Evolutionary conservation across 2,797 vertebrate species (phyloP), one percentile per base, ranked within the genome.

Genomic region (Epinephelus coioides): DNA sequence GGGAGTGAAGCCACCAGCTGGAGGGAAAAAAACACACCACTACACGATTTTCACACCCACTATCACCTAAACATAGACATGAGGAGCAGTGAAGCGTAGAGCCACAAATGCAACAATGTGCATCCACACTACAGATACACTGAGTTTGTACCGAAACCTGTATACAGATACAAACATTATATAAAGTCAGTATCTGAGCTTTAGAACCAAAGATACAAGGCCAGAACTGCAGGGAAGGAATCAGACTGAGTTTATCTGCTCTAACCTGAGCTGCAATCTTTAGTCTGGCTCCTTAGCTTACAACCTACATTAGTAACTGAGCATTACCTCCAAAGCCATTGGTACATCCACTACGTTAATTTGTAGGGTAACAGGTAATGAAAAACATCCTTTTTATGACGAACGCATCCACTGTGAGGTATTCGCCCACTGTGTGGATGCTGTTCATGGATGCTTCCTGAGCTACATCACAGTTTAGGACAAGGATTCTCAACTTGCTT

Each of bases 1-100:
- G 23, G 67, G 61, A 76, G 40, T 0, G 50, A 81, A 66, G 53
- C 51, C 54, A 63, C 38, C 55, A 82, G 75, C 64, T 73, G 73
- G 53, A 69, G 78, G 51, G 17, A 62, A 60, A 62, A 62, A 60
- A 68, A 63, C 25, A 43, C 47, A 30, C 27, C 54, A 5, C 50
- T 54, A 53, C 50, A 59, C 25, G 2, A 21, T 50, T 46, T 50
- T 68, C 66, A 73, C 74, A 66, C 67, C n/a, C 53, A 71, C 70
- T 1, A 13, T 46, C 62, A 55, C 55, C 44, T 56, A 46, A 43
- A 72, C 64, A 70, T 57, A 47, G 63, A 61, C 0, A 14, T 18
- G 61, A 60, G 7, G 46, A 79, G 68, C 40, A 53, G 65, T 43
- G 62, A 60, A 51, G 60, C 21, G 40, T 27, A 66, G 27, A 66